Evolutionary conservation across 2,797 vertebrate genomes (phyloP).

Genomic region (Artibeus lituratus): DNA sequence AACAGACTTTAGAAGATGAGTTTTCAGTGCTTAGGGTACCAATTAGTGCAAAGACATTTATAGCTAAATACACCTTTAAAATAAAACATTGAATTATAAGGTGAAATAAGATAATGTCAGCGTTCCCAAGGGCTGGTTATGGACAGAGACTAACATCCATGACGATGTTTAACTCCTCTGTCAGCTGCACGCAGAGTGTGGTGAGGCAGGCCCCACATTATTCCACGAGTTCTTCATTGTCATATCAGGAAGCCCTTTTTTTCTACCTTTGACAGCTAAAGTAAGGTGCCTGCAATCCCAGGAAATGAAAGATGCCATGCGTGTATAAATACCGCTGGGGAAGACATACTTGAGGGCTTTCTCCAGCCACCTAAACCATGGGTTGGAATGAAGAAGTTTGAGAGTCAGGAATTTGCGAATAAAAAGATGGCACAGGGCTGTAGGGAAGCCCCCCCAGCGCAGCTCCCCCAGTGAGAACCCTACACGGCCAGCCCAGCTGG

Average conservation of each 20-base stretch:
- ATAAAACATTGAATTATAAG: neutral
- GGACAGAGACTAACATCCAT: neutral
- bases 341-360: neutral
- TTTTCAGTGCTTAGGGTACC: neutral
- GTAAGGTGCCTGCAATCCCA: neutral
- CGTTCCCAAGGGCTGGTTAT: neutral
- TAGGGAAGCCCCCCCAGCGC: too few species aligned
- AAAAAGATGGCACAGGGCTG: neutral
- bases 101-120: neutral
- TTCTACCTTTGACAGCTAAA: neutral
- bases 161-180: neutral
- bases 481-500: accelerated
- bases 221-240: neutral
- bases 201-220: neutral
- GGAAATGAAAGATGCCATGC: neutral
- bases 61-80: neutral
- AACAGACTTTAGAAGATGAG: neutral
- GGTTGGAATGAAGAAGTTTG: neutral
- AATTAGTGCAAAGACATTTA: neutral
- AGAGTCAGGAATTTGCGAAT: too few species aligned
- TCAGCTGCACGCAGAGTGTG: accelerated
- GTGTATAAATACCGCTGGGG: too few species aligned
- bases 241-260: neutral
- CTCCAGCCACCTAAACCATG: neutral
- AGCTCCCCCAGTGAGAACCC: neutral